Conservation (phyloP, 2,888 invertebrate species). For the Hypena proboscidalis region DNA sequence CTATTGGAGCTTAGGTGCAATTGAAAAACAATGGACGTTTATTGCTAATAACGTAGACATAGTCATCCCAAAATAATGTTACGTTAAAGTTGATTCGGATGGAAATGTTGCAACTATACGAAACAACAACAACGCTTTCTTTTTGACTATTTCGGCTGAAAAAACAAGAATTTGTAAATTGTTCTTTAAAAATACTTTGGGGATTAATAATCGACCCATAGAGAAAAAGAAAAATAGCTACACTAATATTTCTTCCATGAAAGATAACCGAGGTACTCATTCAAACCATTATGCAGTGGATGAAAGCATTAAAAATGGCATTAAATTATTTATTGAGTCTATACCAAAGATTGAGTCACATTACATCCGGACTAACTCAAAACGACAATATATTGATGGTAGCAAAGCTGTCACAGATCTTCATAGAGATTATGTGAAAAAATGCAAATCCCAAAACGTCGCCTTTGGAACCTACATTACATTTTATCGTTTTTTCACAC, state of each 20-base stretch:
- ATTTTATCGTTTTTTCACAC: conserved; percentile 37
- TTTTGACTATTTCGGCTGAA: conserved; percentile 12
- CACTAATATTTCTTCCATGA: conserved; percentile 31
- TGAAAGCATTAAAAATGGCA: conserved; percentile 11
- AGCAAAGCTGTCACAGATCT: conserved; percentile 29
- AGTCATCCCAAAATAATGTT: conserved; percentile 22
- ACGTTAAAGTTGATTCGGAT: conserved; percentile 15
- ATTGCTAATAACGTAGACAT: conserved; percentile 17
- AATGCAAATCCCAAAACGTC: conserved; percentile 18
- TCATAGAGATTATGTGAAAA: conserved; percentile 33
- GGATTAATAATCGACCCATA: conserved; percentile 24
- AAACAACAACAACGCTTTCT: conserved; percentile 14
- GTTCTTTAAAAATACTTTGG: conserved; percentile 26
- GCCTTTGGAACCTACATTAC: conserved; percentile 16
- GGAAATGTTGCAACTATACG: conserved; percentile 16
- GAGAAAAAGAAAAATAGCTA: conserved; percentile 31
- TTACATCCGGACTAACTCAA: conserved; percentile 24
- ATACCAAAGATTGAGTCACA: conserved; percentile 26
- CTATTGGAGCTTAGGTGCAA: conserved; percentile 12
- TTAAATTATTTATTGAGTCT: conserved; percentile 12
- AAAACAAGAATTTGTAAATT: conserved; percentile 22
- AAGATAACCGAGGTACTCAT: conserved; percentile 21
- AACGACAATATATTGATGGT: conserved; percentile 25
- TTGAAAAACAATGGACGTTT: conserved; percentile 28
- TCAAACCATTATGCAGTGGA: conserved; percentile 7